Evolutionary conservation across 2,797 vertebrate genomes (phyloP).

Genomic region (Sebastes dallii): DNA sequence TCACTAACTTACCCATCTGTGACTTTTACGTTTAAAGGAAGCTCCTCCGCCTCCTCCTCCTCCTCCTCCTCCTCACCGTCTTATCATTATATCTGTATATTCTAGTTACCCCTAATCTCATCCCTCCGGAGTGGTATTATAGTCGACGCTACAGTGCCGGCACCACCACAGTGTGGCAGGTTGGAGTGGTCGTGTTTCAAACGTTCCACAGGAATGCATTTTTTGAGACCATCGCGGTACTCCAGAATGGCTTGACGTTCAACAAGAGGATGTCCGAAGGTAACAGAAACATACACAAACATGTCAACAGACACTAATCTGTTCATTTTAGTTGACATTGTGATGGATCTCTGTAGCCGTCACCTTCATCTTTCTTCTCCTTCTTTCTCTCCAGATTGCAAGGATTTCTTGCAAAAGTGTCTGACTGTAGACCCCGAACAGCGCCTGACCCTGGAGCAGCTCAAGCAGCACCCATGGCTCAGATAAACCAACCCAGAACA

Average conservation of each 20-base stretch:
- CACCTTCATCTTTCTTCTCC: too few species aligned
- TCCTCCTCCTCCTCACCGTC: not conserved
- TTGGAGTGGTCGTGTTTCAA: constrained; percentile 14
- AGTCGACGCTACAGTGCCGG: not conserved
- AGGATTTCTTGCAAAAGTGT: not conserved
- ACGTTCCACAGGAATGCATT: too few species aligned
- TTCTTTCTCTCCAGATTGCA: too few species aligned
- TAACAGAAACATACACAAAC: not conserved
- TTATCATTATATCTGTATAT: not conserved
- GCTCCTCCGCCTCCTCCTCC: not conserved
- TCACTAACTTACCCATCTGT: not conserved
- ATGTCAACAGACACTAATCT: too few species aligned
- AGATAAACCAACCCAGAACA: not conserved
- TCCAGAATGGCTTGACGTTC: not conserved
- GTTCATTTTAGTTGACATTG: too few species aligned
- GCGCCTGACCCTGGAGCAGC: not conserved
- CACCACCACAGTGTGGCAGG: constrained; percentile 32
- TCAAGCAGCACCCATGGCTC: not conserved
- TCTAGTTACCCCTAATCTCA: not conserved
- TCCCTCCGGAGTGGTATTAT: constrained; percentile 9
- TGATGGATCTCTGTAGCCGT: too few species aligned
- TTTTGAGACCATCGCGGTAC: too few species aligned
- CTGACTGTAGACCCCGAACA: not conserved
- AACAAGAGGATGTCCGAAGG: not conserved
- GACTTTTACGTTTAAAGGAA: not conserved